Conservation (phyloP, 2,797 vertebrate genomes). For the Threskiornis aethiopicus region DNA sequence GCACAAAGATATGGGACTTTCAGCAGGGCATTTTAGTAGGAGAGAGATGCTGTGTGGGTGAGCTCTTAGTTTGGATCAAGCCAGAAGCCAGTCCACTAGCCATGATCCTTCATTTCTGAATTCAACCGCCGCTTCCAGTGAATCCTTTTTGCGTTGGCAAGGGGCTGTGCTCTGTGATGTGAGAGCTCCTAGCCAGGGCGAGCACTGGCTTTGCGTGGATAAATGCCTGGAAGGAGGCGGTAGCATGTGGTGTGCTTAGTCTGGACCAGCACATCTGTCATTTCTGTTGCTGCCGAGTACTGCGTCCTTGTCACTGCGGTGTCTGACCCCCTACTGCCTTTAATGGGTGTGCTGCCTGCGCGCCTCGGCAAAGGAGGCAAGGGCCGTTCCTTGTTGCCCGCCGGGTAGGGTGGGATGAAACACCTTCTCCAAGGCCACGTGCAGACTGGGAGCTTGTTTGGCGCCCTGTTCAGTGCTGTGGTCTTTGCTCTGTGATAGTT, state of each 20-base stretch:
- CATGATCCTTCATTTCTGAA: background rate
- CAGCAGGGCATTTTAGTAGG: background rate
- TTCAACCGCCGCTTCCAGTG: background rate
- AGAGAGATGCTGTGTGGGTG: background rate
- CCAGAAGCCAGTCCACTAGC: background rate
- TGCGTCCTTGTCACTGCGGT: background rate
- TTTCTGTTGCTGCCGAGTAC: background rate
- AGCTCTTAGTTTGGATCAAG: background rate
- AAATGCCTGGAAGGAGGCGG: background rate
- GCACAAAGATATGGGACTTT: background rate
- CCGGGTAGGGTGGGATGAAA: background rate
- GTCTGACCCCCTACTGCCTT: background rate
- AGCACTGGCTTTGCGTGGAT: background rate
- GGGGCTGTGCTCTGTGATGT: background rate
- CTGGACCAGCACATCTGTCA: background rate
- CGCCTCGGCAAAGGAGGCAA: accelerated
- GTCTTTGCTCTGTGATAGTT: background rate
- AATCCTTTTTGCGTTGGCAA: background rate
- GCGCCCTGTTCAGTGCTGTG: background rate
- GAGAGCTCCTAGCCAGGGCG: accelerated
- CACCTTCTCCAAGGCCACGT: background rate
- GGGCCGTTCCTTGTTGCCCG: background rate
- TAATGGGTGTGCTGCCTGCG: background rate
- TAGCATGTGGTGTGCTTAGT: background rate
- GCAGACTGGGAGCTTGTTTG: background rate